These are phyloP conservation scores for Agrypnia vestita DNA, from an alignment of 1,140 invertebrate genomes.

Conservation along the genomic window DNA sequence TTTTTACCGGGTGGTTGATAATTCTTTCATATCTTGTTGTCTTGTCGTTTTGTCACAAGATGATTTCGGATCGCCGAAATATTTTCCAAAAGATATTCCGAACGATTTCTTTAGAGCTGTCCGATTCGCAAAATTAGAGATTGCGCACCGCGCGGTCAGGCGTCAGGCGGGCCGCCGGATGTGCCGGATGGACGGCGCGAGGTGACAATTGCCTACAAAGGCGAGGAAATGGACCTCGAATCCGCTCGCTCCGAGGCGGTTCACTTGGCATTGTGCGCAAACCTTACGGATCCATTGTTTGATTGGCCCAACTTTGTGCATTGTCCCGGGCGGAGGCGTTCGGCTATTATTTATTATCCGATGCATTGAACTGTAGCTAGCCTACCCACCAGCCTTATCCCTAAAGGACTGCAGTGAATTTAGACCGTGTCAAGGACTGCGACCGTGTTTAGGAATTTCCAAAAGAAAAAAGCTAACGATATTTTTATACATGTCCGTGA, in stretches of 20 bases:
- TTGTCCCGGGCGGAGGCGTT: constrained; percentile 3
- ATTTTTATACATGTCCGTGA: no score
- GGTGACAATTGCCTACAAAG: constrained; percentile 47
- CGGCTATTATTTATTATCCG: constrained; percentile 11
- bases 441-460: no score
- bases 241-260: constrained; percentile 34
- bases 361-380: background rate
- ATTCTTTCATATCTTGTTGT: no score
- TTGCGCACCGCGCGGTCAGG: background rate
- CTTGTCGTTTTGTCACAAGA: no score
- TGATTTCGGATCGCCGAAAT: no score
- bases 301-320: constrained; percentile 24
- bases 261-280: background rate
- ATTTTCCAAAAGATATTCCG: no score
- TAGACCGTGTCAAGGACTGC: no score
- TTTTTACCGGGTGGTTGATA: no score
- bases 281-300: constrained; percentile 15
- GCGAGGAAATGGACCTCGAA: constrained; percentile 52
- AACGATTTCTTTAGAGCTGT: no score
- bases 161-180: constrained; percentile 2
- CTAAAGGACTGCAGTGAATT: background rate
- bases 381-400: background rate
- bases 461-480: no score
- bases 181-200: constrained; percentile 44
- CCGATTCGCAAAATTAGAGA: no score